These are phyloP conservation scores for Agapostemon virescens DNA, from an alignment of 2,888 invertebrate genomes.

Conservation along the genomic window DNA sequence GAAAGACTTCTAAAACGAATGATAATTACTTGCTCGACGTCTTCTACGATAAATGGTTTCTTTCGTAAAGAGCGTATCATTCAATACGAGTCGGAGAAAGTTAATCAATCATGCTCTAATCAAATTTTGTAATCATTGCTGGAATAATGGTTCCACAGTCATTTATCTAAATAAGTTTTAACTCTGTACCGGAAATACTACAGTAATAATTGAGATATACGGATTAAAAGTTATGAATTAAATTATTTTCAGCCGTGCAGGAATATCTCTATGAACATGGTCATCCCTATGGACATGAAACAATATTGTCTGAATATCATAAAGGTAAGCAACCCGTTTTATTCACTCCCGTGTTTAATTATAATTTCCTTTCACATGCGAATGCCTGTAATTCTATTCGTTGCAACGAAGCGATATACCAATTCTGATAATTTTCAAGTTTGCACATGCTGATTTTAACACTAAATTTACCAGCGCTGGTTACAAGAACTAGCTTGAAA, in stretches of 20 bases:
- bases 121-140: background rate
- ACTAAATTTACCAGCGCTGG: too few relatives aligned
- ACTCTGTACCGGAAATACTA: background rate
- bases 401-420: background rate
- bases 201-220: background rate
- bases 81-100: background rate
- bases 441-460: background rate
- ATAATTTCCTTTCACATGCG: background rate
- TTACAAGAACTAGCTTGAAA: too few relatives aligned
- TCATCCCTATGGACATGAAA: background rate
- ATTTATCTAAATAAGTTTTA: background rate
- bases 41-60: background rate
- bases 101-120: background rate
- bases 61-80: background rate
- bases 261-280: background rate
- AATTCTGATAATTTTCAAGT: background rate
- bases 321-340: background rate
- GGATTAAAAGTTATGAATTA: background rate
- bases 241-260: background rate
- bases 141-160: background rate
- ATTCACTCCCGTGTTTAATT: background rate
- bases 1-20: background rate
- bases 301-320: background rate
- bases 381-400: background rate
- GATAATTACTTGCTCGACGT: background rate